phyloP scores from a whole-genome alignment of 2,113 vertebrate species.

The Cygnus atratus region DNA sequence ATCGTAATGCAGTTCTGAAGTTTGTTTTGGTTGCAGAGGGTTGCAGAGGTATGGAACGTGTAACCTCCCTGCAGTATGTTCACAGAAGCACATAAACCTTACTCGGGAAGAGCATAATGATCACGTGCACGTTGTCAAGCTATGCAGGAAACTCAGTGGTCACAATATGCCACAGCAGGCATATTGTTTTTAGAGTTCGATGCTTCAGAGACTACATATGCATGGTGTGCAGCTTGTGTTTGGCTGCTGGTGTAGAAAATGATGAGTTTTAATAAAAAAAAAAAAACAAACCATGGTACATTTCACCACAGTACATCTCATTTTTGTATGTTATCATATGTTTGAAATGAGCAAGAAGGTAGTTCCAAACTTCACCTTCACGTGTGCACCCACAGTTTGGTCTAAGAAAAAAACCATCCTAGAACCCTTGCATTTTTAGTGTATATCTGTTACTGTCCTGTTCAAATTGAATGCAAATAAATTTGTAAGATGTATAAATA shows the following conservation, averaged over 20 bases:
- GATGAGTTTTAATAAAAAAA: background rate
- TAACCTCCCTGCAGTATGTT: background rate
- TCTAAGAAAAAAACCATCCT: background rate
- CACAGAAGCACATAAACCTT: background rate
- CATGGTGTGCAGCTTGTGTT: fast-evolving
- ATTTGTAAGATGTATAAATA: background rate
- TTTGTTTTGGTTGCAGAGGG: background rate
- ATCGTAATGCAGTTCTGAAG: background rate
- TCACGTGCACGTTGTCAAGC: background rate
- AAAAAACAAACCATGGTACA: background rate
- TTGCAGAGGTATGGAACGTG: background rate
- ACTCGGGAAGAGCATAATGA: background rate
- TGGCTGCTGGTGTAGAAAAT: background rate
- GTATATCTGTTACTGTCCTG: background rate
- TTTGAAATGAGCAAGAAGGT: background rate
- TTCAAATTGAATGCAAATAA: background rate
- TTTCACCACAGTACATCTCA: fast-evolving
- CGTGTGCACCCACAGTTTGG: fast-evolving
- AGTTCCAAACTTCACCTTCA: background rate
- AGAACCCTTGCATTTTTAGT: background rate
- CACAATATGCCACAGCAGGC: background rate
- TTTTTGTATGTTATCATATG: background rate
- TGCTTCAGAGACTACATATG: background rate
- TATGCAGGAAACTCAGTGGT: background rate
- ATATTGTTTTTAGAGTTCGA: background rate